phyloP scores from a whole-genome alignment of 2,888 invertebrate genomes.

The Pachymerium ferrugineum region DNA sequence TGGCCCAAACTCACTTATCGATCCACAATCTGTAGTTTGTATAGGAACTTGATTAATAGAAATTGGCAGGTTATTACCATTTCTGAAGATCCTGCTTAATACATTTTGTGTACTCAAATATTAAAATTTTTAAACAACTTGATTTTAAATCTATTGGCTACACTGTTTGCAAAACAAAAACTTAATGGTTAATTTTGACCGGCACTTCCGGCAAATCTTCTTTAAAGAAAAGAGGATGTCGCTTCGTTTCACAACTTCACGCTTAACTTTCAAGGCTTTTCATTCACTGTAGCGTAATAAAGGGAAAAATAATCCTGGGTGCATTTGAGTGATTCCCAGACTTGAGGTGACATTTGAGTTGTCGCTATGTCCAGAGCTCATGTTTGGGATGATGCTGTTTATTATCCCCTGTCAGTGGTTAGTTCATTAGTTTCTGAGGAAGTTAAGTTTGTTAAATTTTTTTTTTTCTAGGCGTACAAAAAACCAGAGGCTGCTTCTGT shows the following conservation, averaged over 20 bases:
- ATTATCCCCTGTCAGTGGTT: constrained; percentile 14
- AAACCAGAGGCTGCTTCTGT: constrained; percentile 66
- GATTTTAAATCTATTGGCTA: too few relatives aligned
- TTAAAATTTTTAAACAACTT: too few relatives aligned
- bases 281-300: background rate
- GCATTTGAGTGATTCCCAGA: background rate
- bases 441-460: too few relatives aligned
- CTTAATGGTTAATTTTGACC: background rate
- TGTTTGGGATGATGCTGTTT: constrained; percentile 12
- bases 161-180: too few relatives aligned
- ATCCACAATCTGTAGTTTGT: too few relatives aligned
- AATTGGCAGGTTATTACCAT: too few relatives aligned
- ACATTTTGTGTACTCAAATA: too few relatives aligned
- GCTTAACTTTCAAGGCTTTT: constrained; percentile 22
- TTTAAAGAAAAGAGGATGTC: background rate
- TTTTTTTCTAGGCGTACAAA: constrained; percentile 64
- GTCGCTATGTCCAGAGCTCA: background rate
- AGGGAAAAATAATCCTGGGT: background rate
- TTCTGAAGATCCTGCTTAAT: too few relatives aligned
- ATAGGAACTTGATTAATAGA: too few relatives aligned
- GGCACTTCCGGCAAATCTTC: constrained; percentile 2
- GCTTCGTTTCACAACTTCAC: constrained; percentile 22
- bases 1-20: too few relatives aligned
- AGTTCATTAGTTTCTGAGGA: too few relatives aligned
- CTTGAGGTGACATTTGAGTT: background rate